A percentile compares a stretch with the other conserved stretches of the same genome.
phyloP scores from a whole-genome alignment of 2,113 vertebrate species.

The Eulemur rufifrons region DNA sequence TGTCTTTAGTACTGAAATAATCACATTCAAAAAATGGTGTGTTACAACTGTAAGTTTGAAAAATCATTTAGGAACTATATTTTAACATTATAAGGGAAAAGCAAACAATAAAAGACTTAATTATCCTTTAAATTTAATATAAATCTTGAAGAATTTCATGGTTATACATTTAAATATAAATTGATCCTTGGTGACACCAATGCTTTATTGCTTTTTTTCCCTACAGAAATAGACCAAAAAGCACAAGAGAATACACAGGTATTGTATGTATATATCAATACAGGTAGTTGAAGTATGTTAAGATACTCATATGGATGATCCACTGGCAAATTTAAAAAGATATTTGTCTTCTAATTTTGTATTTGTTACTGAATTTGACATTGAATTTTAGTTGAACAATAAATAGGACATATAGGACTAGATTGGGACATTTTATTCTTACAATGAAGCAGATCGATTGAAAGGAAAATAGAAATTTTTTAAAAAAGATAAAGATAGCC shows the following conservation, averaged over 20 bases:
- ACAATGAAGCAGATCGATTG: neutral
- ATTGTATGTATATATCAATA: too few relatives aligned
- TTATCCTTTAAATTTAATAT: neutral
- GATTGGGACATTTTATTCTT: neutral
- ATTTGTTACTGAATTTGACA: neutral
- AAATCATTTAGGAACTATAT: neutral
- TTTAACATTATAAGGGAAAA: neutral
- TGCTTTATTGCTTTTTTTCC: neutral
- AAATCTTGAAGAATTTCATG: neutral
- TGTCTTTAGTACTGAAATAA: constrained; percentile 12
- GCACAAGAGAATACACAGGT: neutral
- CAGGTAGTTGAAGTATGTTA: neutral
- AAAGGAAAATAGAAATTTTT: neutral
- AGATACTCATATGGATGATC: neutral
- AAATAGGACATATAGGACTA: neutral
- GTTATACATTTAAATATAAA: neutral
- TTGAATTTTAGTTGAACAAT: neutral
- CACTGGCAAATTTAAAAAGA: neutral
- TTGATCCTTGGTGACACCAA: neutral
- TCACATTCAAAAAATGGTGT: neutral
- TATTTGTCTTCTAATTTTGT: neutral
- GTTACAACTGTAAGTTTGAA: constrained; percentile 20
- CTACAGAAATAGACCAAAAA: neutral
- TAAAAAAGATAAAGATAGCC: neutral
- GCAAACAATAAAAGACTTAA: neutral